These are phyloP conservation scores for Diarsia rubi DNA, from an alignment of 2,888 invertebrate species.

Conservation along the genomic window DNA sequence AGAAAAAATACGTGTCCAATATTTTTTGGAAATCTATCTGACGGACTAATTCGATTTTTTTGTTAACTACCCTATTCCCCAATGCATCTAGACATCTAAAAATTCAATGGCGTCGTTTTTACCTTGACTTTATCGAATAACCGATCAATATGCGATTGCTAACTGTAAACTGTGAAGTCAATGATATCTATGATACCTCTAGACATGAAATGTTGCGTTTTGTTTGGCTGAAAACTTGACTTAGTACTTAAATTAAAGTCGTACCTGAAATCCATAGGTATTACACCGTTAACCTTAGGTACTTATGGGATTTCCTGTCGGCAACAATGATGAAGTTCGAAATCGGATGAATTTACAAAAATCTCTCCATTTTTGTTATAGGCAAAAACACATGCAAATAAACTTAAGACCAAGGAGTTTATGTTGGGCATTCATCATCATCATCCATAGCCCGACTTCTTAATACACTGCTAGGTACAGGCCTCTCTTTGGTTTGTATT, in stretches of 20 bases:
- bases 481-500: too few species aligned
- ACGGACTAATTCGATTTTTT: too few species aligned
- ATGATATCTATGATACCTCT: neutral
- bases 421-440: too few species aligned
- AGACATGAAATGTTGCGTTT: conserved; percentile 13
- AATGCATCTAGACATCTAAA: conserved; percentile 14
- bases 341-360: neutral
- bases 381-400: neutral
- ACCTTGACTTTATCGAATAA: conserved; percentile 56
- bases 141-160: conserved; percentile 50
- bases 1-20: too few species aligned
- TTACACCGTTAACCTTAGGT: too few species aligned
- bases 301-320: neutral
- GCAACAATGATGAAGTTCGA: neutral
- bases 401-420: neutral
- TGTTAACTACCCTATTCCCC: too few species aligned
- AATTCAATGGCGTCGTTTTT: conserved; percentile 29
- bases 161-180: conserved; percentile 2
- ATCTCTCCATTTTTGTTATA: neutral
- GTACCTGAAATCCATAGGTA: neutral
- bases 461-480: too few species aligned
- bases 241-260: neutral
- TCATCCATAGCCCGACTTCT: too few species aligned
- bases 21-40: too few species aligned
- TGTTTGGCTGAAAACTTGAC: neutral